Conservation (phyloP, 30 jellyfish, hydroid and myxozoan species). For the Pseudorhiza aurosa region DNA sequence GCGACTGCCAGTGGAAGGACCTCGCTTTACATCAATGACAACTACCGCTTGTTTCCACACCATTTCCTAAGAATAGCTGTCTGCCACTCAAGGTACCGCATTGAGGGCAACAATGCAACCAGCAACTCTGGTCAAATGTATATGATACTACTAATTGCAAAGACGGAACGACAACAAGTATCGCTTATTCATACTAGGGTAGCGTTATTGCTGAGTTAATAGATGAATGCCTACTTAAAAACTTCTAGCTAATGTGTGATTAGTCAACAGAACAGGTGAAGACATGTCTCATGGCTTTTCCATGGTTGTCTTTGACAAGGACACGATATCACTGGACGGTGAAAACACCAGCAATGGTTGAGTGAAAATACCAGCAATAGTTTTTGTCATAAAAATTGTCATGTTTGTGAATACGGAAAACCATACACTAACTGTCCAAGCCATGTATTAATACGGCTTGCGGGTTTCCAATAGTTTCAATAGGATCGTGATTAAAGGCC, state of each 20-base stretch:
- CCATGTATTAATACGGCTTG: no score
- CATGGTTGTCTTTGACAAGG: conserved; percentile 5
- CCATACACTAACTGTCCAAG: not conserved
- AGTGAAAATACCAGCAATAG: conserved; percentile 43
- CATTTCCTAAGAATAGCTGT: not conserved
- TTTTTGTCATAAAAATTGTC: not conserved
- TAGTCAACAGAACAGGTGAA: conserved; percentile 31
- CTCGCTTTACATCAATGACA: not conserved
- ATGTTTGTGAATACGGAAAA: not conserved
- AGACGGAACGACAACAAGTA: conserved; percentile 29
- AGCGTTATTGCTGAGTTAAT: conserved; percentile 13
- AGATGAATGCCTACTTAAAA: conserved; percentile 18
- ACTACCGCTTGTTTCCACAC: not conserved
- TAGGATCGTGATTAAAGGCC: not conserved
- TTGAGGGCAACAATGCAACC: conserved; percentile 8
- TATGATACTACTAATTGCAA: conserved; percentile 16
- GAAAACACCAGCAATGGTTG: conserved; percentile 45
- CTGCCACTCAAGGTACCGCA: conserved; percentile 14
- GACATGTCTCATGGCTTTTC: not conserved
- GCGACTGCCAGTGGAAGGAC: no score
- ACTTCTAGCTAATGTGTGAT: not conserved
- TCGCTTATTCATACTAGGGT: conserved; percentile 16
- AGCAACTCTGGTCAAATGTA: not conserved
- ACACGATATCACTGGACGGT: conserved; percentile 34
- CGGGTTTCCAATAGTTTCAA: not conserved